phyloP scores from a whole-genome alignment of 1,140 invertebrate species.

The Chironomus tepperi region DNA sequence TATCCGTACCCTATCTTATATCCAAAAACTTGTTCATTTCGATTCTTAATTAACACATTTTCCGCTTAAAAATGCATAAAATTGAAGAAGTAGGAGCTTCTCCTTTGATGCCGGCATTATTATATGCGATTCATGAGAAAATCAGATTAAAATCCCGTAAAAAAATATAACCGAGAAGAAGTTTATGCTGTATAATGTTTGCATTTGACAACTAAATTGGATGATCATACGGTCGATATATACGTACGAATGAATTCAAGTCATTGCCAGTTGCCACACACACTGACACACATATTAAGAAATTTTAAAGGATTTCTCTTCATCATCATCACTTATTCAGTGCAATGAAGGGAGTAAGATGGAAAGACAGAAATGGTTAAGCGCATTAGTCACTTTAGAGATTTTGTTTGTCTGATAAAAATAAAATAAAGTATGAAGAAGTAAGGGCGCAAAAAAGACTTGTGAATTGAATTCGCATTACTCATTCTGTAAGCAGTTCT shows the following conservation, averaged over 20 bases:
- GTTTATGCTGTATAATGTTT: neutral
- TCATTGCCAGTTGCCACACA: neutral
- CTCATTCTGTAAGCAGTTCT: neutral
- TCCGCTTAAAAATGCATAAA: conserved; percentile 12
- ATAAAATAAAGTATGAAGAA: neutral
- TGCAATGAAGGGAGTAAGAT: neutral
- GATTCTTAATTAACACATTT: neutral
- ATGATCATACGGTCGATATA: conserved; percentile 7
- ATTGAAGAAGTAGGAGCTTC: neutral
- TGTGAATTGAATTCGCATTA: neutral
- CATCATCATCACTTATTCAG: conserved; percentile 12
- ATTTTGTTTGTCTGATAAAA: neutral
- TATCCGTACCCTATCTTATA: no score
- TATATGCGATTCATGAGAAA: neutral
- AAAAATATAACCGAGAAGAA: no score
- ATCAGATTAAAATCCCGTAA: no score
- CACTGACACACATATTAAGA: neutral
- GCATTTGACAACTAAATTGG: conserved; percentile 8
- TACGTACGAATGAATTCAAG: no score
- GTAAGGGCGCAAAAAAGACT: neutral
- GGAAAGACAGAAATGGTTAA: neutral
- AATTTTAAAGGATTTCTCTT: neutral
- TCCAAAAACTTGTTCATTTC: neutral
- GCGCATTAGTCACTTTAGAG: neutral
- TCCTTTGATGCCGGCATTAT: neutral